Conservation (phyloP, 1,140 invertebrate genomes). For the Idris sp. region DNA sequence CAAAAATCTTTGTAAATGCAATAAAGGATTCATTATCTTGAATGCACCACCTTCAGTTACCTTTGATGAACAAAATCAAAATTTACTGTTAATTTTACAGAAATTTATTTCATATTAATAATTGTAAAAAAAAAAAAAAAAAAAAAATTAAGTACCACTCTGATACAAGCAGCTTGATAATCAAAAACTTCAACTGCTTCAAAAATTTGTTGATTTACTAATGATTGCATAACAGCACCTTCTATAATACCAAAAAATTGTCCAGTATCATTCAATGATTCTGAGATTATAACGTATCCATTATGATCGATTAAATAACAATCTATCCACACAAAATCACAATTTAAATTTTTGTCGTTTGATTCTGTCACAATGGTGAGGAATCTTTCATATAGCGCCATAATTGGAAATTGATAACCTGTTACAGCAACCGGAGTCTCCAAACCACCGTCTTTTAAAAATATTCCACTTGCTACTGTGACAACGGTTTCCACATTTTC, state of each 20-base stretch:
- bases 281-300: constrained; percentile 90
- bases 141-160: constrained; percentile 63
- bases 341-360: constrained; percentile 70
- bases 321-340: constrained; percentile 81
- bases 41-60: constrained; percentile 62
- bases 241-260: constrained; percentile 92
- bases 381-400: constrained; percentile 83
- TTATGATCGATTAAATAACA: constrained; percentile 94
- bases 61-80: no score
- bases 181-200: constrained; percentile 88
- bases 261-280: constrained; percentile 84
- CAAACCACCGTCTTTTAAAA: constrained; percentile 85
- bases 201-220: constrained; percentile 87
- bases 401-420: constrained; percentile 89
- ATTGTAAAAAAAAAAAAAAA: no score
- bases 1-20: constrained; percentile 65
- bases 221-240: constrained; percentile 86
- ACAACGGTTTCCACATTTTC: constrained; percentile 80
- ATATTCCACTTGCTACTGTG: constrained; percentile 91
- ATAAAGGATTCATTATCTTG: constrained; percentile 66
- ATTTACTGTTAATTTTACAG: no score
- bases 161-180: constrained; percentile 88
- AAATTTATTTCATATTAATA: no score
- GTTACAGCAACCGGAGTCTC: constrained; percentile 92
- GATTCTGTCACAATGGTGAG: constrained; percentile 82